phyloP scores from a whole-genome alignment of 2,797 vertebrate species.

The Enteromius fasciolatus region DNA sequence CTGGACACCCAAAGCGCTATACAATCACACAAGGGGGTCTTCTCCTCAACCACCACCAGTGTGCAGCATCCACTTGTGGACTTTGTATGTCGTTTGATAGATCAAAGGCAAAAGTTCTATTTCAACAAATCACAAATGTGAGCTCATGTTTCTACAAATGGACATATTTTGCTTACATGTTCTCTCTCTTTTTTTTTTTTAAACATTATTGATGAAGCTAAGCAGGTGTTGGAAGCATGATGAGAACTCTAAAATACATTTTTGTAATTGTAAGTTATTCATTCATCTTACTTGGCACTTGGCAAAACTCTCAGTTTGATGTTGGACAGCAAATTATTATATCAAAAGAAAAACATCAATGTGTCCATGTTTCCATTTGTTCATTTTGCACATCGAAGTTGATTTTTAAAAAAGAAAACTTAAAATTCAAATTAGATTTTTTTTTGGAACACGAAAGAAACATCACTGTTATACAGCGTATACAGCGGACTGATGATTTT shows the following conservation, averaged over 20 bases:
- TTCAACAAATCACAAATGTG: conserved; percentile 16
- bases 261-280: not conserved
- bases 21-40: no score
- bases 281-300: not conserved
- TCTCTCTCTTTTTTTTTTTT: conserved; percentile 5
- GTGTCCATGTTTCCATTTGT: not conserved
- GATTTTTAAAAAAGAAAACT: no score
- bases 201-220: conserved; percentile 5
- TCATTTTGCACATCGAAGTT: not conserved
- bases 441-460: not conserved
- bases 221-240: conserved; percentile 2
- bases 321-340: not conserved
- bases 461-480: not conserved
- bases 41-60: no score
- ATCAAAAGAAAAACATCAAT: not conserved
- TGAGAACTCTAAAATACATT: not conserved
- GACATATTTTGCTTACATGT: conserved; percentile 10
- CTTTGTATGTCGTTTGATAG: not conserved
- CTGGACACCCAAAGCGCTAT: no score
- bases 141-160: conserved; percentile 36
- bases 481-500: not conserved
- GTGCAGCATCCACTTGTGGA: no score
- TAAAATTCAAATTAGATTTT: not conserved
- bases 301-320: not conserved
- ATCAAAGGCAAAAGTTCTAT: conserved; percentile 29